phyloP scores from a whole-genome alignment of 2,797 vertebrate species.

The Sebastes kiyomatsui region DNA sequence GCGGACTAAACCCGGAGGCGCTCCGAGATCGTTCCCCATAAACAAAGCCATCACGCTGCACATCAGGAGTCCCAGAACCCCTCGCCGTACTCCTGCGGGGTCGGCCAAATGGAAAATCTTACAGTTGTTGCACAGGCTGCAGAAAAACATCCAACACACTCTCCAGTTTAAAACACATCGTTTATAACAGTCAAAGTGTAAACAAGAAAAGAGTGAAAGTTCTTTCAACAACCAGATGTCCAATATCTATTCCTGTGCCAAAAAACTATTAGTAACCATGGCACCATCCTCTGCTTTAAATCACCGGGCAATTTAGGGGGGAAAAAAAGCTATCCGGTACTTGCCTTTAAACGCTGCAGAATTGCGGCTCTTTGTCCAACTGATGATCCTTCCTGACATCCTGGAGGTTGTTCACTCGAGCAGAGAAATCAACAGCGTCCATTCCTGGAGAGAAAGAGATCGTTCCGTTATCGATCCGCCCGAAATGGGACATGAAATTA shows the following conservation, averaged over 20 bases:
- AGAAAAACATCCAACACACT: not conserved
- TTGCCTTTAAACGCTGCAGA: not conserved
- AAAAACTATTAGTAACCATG: not conserved
- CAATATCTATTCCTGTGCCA: not conserved
- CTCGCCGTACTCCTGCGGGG: not conserved
- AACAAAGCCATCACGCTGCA: constrained; percentile 33
- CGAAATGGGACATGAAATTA: not conserved
- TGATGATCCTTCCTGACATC: constrained; percentile 15
- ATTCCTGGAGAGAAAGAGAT: not conserved
- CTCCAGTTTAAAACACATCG: not conserved
- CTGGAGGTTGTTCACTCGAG: not conserved
- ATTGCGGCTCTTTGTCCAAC: constrained; percentile 12
- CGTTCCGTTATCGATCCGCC: not conserved
- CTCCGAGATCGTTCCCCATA: constrained; percentile 14
- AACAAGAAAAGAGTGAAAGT: not conserved
- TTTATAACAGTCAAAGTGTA: not conserved
- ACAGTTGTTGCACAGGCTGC: not conserved
- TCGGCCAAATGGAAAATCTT: constrained; percentile 20
- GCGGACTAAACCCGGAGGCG: constrained; percentile 9
- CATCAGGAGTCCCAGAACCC: constrained; percentile 19
- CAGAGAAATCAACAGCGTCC: not conserved
- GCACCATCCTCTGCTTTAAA: not conserved
- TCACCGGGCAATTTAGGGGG: constrained; percentile 2
- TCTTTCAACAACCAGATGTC: not conserved
- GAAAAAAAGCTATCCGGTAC: not conserved